Conservation (phyloP, 2,888 invertebrate species). For the Dryocosmus kuriphilus region DNA sequence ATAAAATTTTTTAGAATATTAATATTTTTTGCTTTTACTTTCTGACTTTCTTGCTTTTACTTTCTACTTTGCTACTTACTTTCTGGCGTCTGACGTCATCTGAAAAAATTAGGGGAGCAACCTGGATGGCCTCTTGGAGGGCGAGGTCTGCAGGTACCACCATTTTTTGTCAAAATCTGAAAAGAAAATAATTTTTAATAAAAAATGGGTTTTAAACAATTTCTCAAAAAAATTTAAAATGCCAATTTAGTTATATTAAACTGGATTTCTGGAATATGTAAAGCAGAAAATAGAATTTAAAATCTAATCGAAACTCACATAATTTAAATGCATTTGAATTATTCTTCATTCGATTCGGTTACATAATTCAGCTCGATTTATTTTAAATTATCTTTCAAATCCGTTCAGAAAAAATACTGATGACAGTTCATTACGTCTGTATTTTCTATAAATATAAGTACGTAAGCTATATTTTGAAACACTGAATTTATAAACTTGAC, state of each 20-base stretch:
- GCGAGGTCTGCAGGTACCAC: conserved; percentile 69
- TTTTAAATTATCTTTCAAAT: background rate
- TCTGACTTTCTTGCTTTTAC: background rate
- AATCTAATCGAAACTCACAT: background rate
- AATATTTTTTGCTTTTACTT: background rate
- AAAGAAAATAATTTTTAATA: background rate
- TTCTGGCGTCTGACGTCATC: conserved; percentile 71
- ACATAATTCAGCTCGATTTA: background rate
- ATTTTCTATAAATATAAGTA: background rate
- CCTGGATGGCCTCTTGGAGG: conserved; percentile 72
- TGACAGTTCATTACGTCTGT: background rate
- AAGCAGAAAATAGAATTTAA: background rate
- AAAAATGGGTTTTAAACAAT: no score
- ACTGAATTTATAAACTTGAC: background rate
- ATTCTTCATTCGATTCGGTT: background rate
- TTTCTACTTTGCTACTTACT: conserved; percentile 65
- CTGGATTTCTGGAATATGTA: background rate
- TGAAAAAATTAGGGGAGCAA: conserved; percentile 67
- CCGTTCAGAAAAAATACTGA: background rate
- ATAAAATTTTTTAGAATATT: background rate
- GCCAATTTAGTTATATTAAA: no score
- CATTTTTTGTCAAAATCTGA: conserved; percentile 58
- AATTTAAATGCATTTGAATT: background rate
- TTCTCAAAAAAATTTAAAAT: no score
- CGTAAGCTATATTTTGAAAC: background rate